Base-by-base conservation (phyloP, 2,113 vertebrate species). In the Prochilodus magdalenae region DNA sequence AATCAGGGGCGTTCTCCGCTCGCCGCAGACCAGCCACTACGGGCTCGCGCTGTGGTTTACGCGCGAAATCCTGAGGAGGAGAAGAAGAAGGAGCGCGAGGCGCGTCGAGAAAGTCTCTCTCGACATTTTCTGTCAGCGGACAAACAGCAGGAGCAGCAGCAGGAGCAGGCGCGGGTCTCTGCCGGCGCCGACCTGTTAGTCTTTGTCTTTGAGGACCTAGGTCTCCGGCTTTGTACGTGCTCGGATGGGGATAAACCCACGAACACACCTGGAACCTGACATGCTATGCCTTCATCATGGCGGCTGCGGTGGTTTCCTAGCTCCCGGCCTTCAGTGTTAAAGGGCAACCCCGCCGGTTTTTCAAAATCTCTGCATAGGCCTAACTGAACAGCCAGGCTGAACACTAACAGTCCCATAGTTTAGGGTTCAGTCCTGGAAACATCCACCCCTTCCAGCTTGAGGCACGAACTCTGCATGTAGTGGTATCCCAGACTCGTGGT, bases 21-120 rank as follows among this genome's bases (percentile, higher is more conserved):
- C 73, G 33, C 77, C 75, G 59, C 82, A 77, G 65, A 81, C 47
- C 65, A 85, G 67, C 67, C 72, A 75, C 79, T 89, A 77, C 79
- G 57, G 86, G 75, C 33, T 76, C 81, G n/a, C 57, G 75, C 85
- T 73, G 79, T 75, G 73, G 78, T 90, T 90, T 90, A 83, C 79
- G 88, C 89, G 89, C 86, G 89, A 90, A 90, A 89, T 85, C 55
- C 72, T 84, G 51, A 84, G 78, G 49, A 72, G 77, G 16, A 78
- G 81, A 80, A 77, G 73, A 80, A 75, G 73, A 55, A 49, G 55
- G 59, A 59, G n/a, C 44, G 30, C 16, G 24, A 49, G 26, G 69
- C 20, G 5, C 57, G 53, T 69, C 30, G 49, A 51, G 18, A 3
- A 15, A 51, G 49, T 15, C 40, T 6, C 40, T 6, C 18, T 27